Conservation (phyloP, 1,140 invertebrate species). For the Lerema accius region DNA sequence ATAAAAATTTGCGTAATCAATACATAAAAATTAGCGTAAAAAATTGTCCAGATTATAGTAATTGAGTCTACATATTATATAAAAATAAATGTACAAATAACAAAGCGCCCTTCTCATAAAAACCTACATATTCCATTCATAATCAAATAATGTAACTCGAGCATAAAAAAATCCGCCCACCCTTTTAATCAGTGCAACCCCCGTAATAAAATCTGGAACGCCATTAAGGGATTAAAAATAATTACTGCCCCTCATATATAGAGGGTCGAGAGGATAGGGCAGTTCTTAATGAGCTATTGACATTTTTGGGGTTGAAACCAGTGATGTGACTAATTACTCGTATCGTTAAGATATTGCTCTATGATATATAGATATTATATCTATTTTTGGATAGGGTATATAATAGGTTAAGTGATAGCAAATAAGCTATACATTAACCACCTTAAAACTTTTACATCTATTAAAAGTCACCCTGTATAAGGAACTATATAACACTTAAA, state of each 20-base stretch:
- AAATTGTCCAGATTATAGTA: too few relatives aligned
- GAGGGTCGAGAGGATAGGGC: slow-evolving; percentile 51
- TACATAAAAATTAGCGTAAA: too few relatives aligned
- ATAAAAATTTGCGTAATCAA: too few relatives aligned
- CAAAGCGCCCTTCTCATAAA: slow-evolving; percentile 4
- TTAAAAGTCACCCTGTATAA: too few relatives aligned
- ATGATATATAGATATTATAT: too few relatives aligned
- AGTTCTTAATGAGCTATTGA: slow-evolving; percentile 67
- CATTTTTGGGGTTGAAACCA: slow-evolving; percentile 45
- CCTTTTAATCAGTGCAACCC: slow-evolving; percentile 73
- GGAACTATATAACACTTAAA: too few relatives aligned
- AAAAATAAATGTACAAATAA: too few relatives aligned
- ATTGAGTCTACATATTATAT: too few relatives aligned
- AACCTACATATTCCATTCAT: slow-evolving; percentile 39
- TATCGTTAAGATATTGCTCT: slow-evolving; percentile 3
- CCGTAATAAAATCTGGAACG: slow-evolving; percentile 76
- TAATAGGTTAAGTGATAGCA: too few relatives aligned
- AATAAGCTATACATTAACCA: too few relatives aligned
- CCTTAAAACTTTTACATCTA: too few relatives aligned
- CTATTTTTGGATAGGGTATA: too few relatives aligned
- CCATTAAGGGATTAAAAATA: slow-evolving; percentile 81
- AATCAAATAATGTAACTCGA: slow-evolving; percentile 45
- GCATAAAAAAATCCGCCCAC: slow-evolving; percentile 62
- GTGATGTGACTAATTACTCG: slow-evolving; percentile 31
- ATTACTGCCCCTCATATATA: slow-evolving; percentile 58